Base-by-base conservation (phyloP, 2,113 vertebrate genomes). In the Pygoscelis adeliae region DNA sequence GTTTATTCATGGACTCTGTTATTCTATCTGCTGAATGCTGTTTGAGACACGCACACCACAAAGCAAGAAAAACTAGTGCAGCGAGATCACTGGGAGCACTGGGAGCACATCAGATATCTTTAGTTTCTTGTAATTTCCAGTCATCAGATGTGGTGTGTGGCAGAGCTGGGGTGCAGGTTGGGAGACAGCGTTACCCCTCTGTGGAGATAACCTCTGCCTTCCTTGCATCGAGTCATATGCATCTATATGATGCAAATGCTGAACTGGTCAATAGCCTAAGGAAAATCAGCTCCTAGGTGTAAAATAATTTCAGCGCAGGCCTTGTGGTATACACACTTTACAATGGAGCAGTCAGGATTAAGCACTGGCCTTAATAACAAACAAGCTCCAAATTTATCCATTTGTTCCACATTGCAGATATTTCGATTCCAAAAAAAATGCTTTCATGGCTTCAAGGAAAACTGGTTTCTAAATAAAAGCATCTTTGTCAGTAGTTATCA, bases 201-300 rank as follows among this genome's bases (percentile, higher is more conserved):
- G 11, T 2, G 1, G 23, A 88, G 46, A 70, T 29, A 92, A 58
- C 6, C 59, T 63, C 65, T 89, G 65, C 44, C 44, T 85, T 82
- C 25, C 36, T 89, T 0, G 1, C 61, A 49, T 0, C 3, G 2
- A 79, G 14, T 63, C 32, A 40, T 32, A 46, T 11, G 7, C 25
- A 53, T 52, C 36, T 49, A 4, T n/a, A 7, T 53, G 25, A 53
- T 49, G 6, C 46, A 87, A 84, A 76, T 46, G 6, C 29, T 85
- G 73, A 91, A 62, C 29, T 38, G 44, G 49, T 76, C 56, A 93
- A 50, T 5, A 87, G 74, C 53, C 38, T n/a, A 34, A 62, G 49
- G 81, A 87, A 87, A 85, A 89, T 55, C 26, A 38, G 9, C 26
- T 96, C 30, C 20, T 47, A 49, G 22, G 22, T 46, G 17, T 86